These are phyloP conservation scores for Rotaria socialis DNA, from an alignment of 2,888 invertebrate species.

Conservation along the genomic window DNA sequence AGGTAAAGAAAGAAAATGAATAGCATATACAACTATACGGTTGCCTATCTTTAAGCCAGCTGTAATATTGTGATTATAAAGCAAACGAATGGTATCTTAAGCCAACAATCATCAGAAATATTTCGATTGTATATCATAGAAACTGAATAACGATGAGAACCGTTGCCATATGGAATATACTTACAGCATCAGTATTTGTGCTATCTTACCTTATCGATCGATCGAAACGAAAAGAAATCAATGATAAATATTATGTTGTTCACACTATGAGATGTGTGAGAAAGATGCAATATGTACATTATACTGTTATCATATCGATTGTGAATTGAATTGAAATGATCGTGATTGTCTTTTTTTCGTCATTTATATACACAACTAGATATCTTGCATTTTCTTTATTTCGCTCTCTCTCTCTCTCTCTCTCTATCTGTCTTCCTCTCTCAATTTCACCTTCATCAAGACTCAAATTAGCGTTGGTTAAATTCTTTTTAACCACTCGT, in stretches of 20 bases:
- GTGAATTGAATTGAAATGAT: slow-evolving; percentile 11
- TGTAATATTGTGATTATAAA: not conserved
- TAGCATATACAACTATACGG: not conserved
- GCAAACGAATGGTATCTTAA: not conserved
- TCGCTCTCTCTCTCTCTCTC: not conserved
- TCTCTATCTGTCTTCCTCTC: not conserved
- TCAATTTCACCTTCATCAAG: slow-evolving; percentile 23
- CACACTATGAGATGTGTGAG: not conserved
- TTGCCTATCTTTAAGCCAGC: slow-evolving; percentile 22
- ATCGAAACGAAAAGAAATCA: not conserved
- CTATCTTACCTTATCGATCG: not conserved
- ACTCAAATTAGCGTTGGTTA: slow-evolving; percentile 22
- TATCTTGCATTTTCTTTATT: too few species aligned
- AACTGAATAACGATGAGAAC: slow-evolving; percentile 1
- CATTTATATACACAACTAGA: not conserved
- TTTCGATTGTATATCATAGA: not conserved
- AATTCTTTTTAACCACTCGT: slow-evolving; percentile 10
- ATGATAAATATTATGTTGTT: slow-evolving; percentile 4
- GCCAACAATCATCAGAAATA: not conserved
- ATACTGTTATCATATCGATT: not conserved
- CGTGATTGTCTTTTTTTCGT: not conserved
- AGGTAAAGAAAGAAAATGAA: not conserved
- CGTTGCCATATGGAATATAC: not conserved
- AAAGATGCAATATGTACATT: not conserved
- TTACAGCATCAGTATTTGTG: not conserved